Percentiles rank a stretch among this genome's conserved stretches.
phyloP scores from a whole-genome alignment of 2,797 vertebrate genomes.

The Mormyrus proboscirostris region DNA sequence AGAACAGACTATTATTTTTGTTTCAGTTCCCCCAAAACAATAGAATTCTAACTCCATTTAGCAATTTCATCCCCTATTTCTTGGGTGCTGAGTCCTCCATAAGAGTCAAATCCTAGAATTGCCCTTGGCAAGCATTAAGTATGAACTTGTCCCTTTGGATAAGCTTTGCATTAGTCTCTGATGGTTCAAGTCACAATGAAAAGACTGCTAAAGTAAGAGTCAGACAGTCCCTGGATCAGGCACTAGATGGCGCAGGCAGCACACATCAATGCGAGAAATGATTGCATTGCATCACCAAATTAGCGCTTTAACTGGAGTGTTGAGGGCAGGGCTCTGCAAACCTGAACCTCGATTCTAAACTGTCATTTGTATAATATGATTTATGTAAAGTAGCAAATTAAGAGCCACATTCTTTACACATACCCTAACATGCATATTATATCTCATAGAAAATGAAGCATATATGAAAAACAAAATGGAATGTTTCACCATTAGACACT shows the following conservation, averaged over 20 bases:
- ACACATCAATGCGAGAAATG: neutral
- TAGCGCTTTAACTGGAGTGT: neutral
- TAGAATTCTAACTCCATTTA: neutral
- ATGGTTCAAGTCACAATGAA: neutral
- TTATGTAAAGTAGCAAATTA: neutral
- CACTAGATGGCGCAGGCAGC: slow-evolving; percentile 37
- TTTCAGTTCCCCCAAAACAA: neutral
- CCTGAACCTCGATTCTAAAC: neutral
- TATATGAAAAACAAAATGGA: neutral
- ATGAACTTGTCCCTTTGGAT: neutral
- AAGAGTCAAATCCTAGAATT: neutral
- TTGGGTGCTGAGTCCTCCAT: neutral
- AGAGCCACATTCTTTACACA: neutral
- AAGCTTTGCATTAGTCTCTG: neutral
- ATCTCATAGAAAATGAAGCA: neutral
- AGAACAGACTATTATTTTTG: neutral
- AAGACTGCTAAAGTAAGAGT: neutral
- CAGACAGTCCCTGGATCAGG: neutral
- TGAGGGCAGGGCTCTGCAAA: too few relatives aligned
- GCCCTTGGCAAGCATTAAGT: neutral
- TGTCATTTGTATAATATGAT: neutral
- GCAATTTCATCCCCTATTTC: neutral
- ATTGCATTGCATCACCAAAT: neutral
- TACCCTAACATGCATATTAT: neutral
- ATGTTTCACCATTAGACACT: neutral